Evolutionary conservation across 2,113 vertebrate species (phyloP).

Genomic region (Alouatta palliata): DNA sequence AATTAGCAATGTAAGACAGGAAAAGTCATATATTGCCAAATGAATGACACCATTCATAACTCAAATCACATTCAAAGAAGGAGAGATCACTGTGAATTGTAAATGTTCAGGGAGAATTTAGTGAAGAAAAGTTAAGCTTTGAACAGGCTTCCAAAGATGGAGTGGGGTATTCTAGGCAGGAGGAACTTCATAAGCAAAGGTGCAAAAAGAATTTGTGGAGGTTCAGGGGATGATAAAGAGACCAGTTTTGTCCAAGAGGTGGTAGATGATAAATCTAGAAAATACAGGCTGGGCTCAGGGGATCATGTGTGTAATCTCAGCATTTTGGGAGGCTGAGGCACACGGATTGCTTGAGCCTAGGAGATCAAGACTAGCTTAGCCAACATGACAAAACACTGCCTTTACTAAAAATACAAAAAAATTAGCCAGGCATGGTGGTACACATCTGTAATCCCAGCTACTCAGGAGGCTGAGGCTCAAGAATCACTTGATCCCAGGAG

Average conservation of each 20-base stretch:
- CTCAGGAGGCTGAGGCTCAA: no score
- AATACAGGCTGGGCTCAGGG: no score
- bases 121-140: neutral
- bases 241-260: slow-evolving; percentile 9
- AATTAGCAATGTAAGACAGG: neutral
- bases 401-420: no score
- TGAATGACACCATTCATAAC: neutral
- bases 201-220: neutral
- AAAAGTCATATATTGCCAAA: neutral
- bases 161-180: neutral
- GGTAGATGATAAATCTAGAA: neutral
- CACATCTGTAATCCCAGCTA: no score
- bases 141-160: neutral
- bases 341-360: no score
- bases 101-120: neutral
- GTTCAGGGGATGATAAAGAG: neutral
- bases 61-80: neutral
- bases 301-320: no score
- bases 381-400: no score
- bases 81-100: neutral
- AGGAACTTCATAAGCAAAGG: neutral
- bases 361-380: no score
- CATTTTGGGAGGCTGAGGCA: no score
- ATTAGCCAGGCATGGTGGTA: no score
- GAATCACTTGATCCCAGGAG: no score